Conservation (phyloP, 2,113 vertebrate species). For the Bucco capensis region DNA sequence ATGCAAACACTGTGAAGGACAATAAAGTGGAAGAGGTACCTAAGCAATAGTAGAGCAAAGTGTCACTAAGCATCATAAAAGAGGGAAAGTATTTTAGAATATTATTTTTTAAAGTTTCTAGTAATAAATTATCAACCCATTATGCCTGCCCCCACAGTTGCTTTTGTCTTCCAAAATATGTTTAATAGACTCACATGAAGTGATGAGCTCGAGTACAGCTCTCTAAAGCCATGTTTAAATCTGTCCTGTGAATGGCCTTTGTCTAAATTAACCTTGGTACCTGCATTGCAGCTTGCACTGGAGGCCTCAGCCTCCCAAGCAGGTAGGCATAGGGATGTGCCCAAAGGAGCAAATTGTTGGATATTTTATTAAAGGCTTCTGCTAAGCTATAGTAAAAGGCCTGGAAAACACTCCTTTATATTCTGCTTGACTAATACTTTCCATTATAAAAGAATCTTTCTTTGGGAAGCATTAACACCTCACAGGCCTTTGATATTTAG, state of each 20-base stretch:
- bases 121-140: neutral
- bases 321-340: neutral
- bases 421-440: slow-evolving; percentile 22
- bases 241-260: rapidly evolving
- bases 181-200: neutral
- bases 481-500: slow-evolving; percentile 43
- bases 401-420: neutral
- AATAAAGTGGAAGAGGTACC: neutral
- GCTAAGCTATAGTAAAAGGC: neutral
- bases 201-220: neutral
- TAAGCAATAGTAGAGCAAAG: neutral
- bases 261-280: neutral
- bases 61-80: neutral
- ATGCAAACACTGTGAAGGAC: neutral
- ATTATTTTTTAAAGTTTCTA: neutral
- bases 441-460: slow-evolving; percentile 24
- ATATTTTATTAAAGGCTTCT: neutral
- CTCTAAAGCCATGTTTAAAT: neutral
- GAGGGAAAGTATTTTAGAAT: neutral
- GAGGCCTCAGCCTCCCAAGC: neutral
- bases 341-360: neutral
- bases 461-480: slow-evolving; percentile 12
- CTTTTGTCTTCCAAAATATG: neutral
- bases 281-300: neutral
- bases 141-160: neutral